Conservation (phyloP, 2,113 vertebrate genomes). For the Platycercus adscitus region DNA sequence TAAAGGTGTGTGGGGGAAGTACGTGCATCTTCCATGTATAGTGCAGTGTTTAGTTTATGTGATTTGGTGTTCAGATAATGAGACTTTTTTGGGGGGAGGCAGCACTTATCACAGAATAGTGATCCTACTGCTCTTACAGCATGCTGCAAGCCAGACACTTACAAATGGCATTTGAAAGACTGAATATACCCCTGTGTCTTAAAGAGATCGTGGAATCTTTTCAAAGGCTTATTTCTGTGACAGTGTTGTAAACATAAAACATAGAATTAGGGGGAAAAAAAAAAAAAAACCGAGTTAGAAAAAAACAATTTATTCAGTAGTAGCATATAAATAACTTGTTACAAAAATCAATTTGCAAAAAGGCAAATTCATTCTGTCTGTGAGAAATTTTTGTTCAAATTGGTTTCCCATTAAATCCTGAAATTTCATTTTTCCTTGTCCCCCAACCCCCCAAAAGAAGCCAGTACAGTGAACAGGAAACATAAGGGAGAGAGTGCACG, state of each 20-base stretch:
- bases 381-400: conserved; percentile 81
- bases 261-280: conserved; percentile 38
- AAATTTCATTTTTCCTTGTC: conserved; percentile 57
- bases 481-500: conserved; percentile 52
- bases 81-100: background rate
- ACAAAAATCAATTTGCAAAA: conserved; percentile 98
- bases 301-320: conserved; percentile 87
- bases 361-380: conserved; percentile 83
- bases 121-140: background rate
- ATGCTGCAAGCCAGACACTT: background rate
- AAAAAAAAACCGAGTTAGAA: conserved; percentile 66
- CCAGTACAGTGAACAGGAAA: conserved; percentile 75
- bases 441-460: conserved; percentile 54
- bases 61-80: background rate
- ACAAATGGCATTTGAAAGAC: background rate
- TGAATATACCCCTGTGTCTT: background rate
- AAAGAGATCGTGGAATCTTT: background rate
- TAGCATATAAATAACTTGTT: conserved; percentile 97
- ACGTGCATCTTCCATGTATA: rapidly evolving
- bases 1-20: rapidly evolving
- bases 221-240: background rate
- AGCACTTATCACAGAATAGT: background rate
- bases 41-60: background rate
- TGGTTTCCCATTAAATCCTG: conserved; percentile 76
- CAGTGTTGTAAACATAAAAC: background rate